These are phyloP conservation scores for Loripinus fragilis DNA, from an alignment of 2,888 invertebrate genomes.

Conservation along the genomic window DNA sequence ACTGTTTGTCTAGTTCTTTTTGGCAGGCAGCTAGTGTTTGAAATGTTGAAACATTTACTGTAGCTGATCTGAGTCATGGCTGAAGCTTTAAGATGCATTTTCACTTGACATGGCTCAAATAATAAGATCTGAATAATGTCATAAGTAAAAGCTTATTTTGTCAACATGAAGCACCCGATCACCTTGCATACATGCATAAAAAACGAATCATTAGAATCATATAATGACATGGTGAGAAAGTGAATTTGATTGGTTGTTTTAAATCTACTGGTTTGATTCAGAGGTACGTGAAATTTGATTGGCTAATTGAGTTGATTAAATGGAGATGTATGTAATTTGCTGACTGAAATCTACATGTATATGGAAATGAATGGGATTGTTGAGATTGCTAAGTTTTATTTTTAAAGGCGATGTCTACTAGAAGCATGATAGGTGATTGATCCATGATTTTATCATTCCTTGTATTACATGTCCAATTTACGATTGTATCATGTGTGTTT, in stretches of 20 bases:
- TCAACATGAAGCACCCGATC: slow-evolving; percentile 9
- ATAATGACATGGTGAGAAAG: neutral
- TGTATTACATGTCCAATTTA: neutral
- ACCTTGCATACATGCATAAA: neutral
- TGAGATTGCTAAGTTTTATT: too few relatives aligned
- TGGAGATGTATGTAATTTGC: neutral
- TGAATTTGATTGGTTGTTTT: slow-evolving; percentile 2
- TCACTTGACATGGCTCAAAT: too few relatives aligned
- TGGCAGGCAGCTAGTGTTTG: too few relatives aligned
- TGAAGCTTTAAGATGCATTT: too few relatives aligned
- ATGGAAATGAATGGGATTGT: neutral
- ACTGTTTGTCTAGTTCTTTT: too few relatives aligned
- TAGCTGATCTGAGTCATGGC: too few relatives aligned
- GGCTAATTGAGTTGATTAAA: neutral
- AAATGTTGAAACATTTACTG: too few relatives aligned
- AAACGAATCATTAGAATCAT: too few relatives aligned
- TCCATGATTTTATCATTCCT: slow-evolving; percentile 12
- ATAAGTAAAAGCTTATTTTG: neutral
- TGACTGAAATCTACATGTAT: neutral
- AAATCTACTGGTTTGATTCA: neutral
- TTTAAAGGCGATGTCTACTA: too few relatives aligned
- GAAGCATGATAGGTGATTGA: too few relatives aligned
- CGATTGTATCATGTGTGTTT: too few relatives aligned
- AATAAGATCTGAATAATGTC: neutral
- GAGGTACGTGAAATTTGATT: neutral